Evolutionary conservation across 2,888 invertebrate species (phyloP).

Genomic region (Meteorus colon): DNA sequence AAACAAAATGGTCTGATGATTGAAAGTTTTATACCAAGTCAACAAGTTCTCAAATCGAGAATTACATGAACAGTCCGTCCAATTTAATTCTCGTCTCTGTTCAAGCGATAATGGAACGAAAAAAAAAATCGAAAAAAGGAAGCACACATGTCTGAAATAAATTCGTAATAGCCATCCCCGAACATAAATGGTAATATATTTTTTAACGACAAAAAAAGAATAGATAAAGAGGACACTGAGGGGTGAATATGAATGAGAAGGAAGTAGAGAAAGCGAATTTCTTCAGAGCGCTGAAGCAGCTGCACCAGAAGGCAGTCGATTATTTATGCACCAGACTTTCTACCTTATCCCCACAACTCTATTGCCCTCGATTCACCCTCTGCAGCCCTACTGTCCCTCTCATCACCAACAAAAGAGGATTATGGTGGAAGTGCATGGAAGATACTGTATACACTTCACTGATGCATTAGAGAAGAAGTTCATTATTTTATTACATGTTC

Average conservation of each 20-base stretch:
- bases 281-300: conserved; percentile 5
- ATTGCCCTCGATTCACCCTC: neutral
- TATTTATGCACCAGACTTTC: conserved; percentile 23
- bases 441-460: neutral
- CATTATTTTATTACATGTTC: neutral
- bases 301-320: conserved; percentile 28
- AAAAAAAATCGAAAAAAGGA: neutral
- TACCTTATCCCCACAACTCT: neutral
- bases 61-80: neutral
- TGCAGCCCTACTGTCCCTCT: neutral
- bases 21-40: neutral
- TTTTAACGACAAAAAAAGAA: neutral
- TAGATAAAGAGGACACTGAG: neutral
- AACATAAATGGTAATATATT: conserved; percentile 10
- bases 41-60: neutral
- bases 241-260: conserved; percentile 1
- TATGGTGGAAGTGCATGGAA: neutral
- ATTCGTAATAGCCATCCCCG: neutral
- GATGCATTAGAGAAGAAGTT: neutral
- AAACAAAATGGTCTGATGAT: neutral
- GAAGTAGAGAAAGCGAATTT: conserved; percentile 19
- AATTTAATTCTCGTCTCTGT: neutral
- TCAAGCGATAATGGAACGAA: neutral
- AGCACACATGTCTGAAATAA: conserved; percentile 8
- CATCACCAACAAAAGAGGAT: conserved; percentile 1